A percentile compares a stretch with the other conserved stretches of the same genome.
Conservation (phyloP, 2,888 invertebrate genomes). For the Yponomeuta cagnagella region DNA sequence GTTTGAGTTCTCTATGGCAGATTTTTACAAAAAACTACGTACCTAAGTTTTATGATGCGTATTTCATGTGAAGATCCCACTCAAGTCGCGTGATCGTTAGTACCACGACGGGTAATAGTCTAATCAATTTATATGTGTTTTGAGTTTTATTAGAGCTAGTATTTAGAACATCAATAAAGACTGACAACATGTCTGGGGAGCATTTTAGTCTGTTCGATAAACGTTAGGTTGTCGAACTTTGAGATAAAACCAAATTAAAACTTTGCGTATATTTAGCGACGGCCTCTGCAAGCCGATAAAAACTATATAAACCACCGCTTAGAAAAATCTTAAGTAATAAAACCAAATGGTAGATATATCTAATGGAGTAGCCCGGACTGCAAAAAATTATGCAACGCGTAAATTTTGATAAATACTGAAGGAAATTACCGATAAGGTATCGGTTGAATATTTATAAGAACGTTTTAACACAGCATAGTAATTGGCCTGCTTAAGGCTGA, state of each 20-base stretch:
- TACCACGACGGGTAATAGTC: not conserved
- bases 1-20: not conserved
- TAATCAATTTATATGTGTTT: constrained; percentile 7
- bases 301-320: not conserved
- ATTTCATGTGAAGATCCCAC: constrained; percentile 40
- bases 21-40: not conserved
- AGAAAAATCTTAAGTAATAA: not conserved
- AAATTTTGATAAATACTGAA: not conserved
- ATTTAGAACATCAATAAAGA: constrained; percentile 5
- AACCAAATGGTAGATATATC: not conserved
- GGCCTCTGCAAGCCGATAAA: not conserved
- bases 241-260: not conserved
- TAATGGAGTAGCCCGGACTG: not conserved
- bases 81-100: not conserved
- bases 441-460: constrained; percentile 19
- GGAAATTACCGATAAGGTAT: constrained; percentile 1
- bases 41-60: constrained; percentile 36
- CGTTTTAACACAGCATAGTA: constrained; percentile 30
- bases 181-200: not conserved
- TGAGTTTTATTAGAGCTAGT: not conserved
- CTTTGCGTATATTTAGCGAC: not conserved
- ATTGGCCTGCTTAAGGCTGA: constrained; percentile 41
- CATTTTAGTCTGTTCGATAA: not conserved
- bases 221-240: not conserved
- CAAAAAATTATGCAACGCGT: not conserved